Base-by-base conservation (phyloP, 2,888 invertebrate species). In the Copidosoma aretas region DNA sequence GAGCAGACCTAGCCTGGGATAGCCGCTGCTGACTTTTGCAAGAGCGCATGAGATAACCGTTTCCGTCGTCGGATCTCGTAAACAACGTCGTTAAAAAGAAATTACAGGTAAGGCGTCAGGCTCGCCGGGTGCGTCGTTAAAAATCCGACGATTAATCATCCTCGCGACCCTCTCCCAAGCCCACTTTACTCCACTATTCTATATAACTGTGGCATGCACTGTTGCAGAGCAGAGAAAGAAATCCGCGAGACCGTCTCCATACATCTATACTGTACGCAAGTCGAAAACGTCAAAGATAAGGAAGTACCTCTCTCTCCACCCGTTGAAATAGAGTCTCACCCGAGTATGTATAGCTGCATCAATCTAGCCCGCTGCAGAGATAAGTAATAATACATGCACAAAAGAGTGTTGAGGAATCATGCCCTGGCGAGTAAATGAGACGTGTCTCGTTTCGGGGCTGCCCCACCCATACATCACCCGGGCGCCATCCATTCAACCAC, bases 381-480 rank as follows among this genome's bases (percentile, higher is more conserved):
- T 49, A 70, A 77, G 77, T 77, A 80, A 81, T 81, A 81, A 78
- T 82, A 81, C 81, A 81, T 80, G 77, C 81, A 82, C 78, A 81
- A 81, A 82, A 85, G 85, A 86, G 86, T 86, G 86, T 85, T 84
- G 83, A 84, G 84, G 85, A 86, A 86, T 86, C 86, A 86, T 86
- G 84, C 85, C 79, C 78, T 80, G 78, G 82, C 74, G 79, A 83
- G 85, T 84, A 86, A 86, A 86, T 86, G 86, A 86, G 85, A 86
- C 85, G 86, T 86, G 86, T 85, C 85, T 84, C 4, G 32, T 32
- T 32, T 8, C 32, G 32, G n/a, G n/a, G 79, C 79, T 76, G 75
- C 75, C 74, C 53, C 72, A 76, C 74, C 76, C 78, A 77, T 78
- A 77, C 77, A 78, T 79, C 79, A 79, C 78, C 76, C 78, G 77